A percentile compares a stretch with the other conserved stretches of the same genome.
Evolutionary conservation across 2,113 vertebrate species (phyloP).

Genomic region (Athene noctua): DNA sequence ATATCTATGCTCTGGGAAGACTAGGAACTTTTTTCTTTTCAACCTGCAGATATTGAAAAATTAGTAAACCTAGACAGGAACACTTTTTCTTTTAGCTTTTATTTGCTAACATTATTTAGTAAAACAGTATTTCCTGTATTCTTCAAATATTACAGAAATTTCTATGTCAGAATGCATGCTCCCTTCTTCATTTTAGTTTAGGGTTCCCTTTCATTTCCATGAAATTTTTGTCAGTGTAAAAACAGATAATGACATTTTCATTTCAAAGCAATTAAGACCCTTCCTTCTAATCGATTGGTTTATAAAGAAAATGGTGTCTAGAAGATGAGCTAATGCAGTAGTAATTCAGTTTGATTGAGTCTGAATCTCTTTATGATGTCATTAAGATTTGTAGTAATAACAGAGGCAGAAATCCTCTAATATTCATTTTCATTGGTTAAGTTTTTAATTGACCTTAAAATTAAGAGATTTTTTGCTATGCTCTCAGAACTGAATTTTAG

Average conservation of each 20-base stretch:
- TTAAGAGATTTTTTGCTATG: conserved; percentile 4
- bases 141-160: background rate
- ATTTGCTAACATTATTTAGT: background rate
- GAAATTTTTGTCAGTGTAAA: background rate
- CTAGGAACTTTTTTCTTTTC: background rate
- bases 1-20: background rate
- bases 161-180: background rate
- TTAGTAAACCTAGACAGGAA: background rate
- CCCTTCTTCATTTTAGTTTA: background rate
- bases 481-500: background rate
- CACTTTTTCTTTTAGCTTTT: background rate
- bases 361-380: conserved; percentile 39
- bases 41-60: background rate
- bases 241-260: background rate
- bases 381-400: conserved; percentile 56
- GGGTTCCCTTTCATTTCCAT: background rate
- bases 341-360: conserved; percentile 47
- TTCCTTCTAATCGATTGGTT: conserved; percentile 13
- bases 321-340: conserved; percentile 23
- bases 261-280: background rate
- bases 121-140: background rate
- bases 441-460: conserved; percentile 62
- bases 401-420: conserved; percentile 30
- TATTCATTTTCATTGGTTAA: conserved; percentile 62
- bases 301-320: conserved; percentile 16